Conservation (phyloP, 2,888 invertebrate genomes). For the Chrysolina americana region DNA sequence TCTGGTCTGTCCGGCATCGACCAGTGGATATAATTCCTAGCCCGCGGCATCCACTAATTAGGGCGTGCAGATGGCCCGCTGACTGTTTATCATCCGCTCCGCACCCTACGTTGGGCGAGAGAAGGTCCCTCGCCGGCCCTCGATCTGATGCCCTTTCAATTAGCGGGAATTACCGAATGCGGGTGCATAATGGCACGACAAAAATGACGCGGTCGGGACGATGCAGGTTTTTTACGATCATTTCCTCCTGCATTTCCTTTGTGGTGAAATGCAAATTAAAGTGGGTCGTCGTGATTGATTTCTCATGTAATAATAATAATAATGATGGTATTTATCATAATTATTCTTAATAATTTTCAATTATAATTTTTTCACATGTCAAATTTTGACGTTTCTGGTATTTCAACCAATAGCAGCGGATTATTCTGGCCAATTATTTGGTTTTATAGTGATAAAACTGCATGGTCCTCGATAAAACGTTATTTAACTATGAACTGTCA, state of each 20-base stretch:
- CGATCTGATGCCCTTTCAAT: slow-evolving; percentile 32
- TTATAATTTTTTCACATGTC: no score
- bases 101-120: slow-evolving; percentile 1
- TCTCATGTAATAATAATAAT: no score
- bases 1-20: slow-evolving; percentile 31
- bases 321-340: no score
- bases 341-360: no score
- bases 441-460: no score
- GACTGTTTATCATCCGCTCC: slow-evolving; percentile 47
- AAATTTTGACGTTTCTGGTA: no score
- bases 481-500: no score
- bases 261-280: not conserved
- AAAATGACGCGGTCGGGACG: slow-evolving; percentile 11
- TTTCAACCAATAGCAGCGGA: no score
- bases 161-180: slow-evolving; percentile 37
- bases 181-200: slow-evolving; percentile 19
- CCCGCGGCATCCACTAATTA: slow-evolving; percentile 50
- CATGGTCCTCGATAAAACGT: no score
- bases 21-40: slow-evolving; percentile 39
- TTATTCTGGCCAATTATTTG: no score
- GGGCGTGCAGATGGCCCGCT: slow-evolving; percentile 47
- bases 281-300: no score
- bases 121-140: slow-evolving; percentile 1
- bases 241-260: not conserved
- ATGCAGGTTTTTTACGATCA: not conserved